These are phyloP conservation scores for Euwallacea fornicatus DNA, from an alignment of 1,140 invertebrate genomes.

Conservation along the genomic window DNA sequence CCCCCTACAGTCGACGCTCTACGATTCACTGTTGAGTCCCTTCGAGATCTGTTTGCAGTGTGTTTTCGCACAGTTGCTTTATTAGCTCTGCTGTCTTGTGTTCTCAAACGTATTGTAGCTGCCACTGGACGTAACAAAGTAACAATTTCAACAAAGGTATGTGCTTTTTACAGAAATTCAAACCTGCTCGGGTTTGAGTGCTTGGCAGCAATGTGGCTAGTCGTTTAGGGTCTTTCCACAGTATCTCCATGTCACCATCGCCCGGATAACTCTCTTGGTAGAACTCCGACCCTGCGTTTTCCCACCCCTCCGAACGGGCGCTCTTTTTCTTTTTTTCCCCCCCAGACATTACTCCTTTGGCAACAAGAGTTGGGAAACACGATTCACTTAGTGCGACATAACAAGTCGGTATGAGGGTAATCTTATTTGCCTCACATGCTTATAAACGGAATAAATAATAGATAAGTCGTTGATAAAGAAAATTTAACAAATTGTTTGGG, in stretches of 20 bases:
- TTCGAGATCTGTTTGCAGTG: slow-evolving; percentile 65
- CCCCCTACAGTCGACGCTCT: slow-evolving; percentile 54
- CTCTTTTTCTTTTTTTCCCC: slow-evolving; percentile 60
- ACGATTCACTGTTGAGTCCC: slow-evolving; percentile 59
- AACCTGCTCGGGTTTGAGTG: slow-evolving; percentile 68
- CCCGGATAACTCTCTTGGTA: slow-evolving; percentile 82
- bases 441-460: too few species aligned
- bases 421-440: too few species aligned
- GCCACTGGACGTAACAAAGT: slow-evolving; percentile 35
- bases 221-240: slow-evolving; percentile 70
- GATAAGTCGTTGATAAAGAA: background rate
- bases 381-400: too few species aligned
- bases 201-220: slow-evolving; percentile 75
- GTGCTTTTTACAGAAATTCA: background rate
- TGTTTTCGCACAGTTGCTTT: slow-evolving; percentile 54
- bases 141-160: background rate
- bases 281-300: slow-evolving; percentile 82
- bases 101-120: slow-evolving; percentile 57
- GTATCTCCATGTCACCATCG: slow-evolving; percentile 64
- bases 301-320: slow-evolving; percentile 68
- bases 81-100: slow-evolving; percentile 43
- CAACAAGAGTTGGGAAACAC: background rate
- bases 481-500: background rate
- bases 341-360: slow-evolving; percentile 58
- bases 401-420: too few species aligned